Base-by-base conservation (phyloP, 2,888 invertebrate genomes). In the Drosophila acutilabella region DNA sequence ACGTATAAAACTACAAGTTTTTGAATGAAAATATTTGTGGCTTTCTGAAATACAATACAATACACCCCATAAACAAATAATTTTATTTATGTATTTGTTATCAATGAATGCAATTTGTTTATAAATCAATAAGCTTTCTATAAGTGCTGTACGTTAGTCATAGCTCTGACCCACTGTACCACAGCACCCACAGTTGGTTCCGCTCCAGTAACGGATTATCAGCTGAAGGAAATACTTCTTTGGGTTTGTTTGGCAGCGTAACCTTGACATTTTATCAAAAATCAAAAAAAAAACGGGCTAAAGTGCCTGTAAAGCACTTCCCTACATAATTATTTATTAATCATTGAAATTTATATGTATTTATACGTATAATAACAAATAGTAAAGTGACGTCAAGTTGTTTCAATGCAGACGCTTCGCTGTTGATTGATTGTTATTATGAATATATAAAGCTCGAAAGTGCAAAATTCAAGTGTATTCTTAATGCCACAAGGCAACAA, bases 151-250 rank as follows among this genome's bases (percentile, higher is more conserved):
- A 20, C 2, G 11, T 26, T n/a, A 38, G 4, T 14, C 14, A 20
- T 38, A 44, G 18, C 5, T 52, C 14, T 7, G 1, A 45, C 38
- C 2, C 38, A 58, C 67, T 77, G 47, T 45, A 23, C 38, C 10
- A 2, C 8, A 30, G 2, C 8, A 0, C 7, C 2, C 14, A 57
- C 26, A 6, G 1, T 23, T 2, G 23, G 79, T 23, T 69, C 60
- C 57, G 79, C 69, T 78, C 70, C 64, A 75, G 53, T 78, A 69
- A 45, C 40, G 14, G 36, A 52, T 74, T 78, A 74, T 74, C 78
- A 70, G 60, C 58, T 42, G 36, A 41, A 65, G 76, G 71, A 76
- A 79, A 52, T 47, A 51, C 16, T 54, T 40, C 51, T 70, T 11
- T 13, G 36, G 2, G 0, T 11, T 70, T 61, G 36, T 58, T 62